Evolutionary conservation across 1,140 invertebrate genomes (phyloP), one percentile per base, ranked within the genome.

Genomic region (Drosophila varians): DNA sequence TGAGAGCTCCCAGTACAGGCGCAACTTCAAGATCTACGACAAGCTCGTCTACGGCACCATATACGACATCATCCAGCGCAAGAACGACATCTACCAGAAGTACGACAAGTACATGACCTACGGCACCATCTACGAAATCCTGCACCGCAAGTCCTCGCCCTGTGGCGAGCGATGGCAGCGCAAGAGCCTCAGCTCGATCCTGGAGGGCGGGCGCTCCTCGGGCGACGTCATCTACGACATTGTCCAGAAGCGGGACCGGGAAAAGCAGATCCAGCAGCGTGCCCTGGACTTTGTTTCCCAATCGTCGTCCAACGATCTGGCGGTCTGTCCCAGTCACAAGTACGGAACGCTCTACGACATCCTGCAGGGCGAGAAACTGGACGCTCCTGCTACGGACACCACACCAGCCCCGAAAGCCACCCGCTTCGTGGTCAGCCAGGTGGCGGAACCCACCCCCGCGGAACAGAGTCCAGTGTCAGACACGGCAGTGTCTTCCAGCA

Each of bases 71-170:
- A 91, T 91, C 12, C 90, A 91, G 64, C 84, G 86, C 18, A 91
- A 91, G 28, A 90, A 90, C 8, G 90, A 91, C 47, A 91, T 91
- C 21, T 91, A 90, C 72, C 84, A 91, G 56, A 91, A 90, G 57
- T 91, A 91, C 43, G 90, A 91, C 52, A 91, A 91, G 34, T 91
- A 91, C 31, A 91, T 91, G 90, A 91, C 90, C 34, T 91, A 91
- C 47, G 90, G 90, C 60, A 91, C 90, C 42, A 91, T 91, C 42
- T 91, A 91, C 53, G 90, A 91, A 46, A 91, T 91, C 57, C 34
- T 91, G 23, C 89, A 91, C 53, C 77, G 90, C 36, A 90, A 90
- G 12, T 56, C 89, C 4, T 60, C 83, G 14, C 58, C 66, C 0
- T 34, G 53, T 14, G 53, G 71, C 52, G 79, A 87, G 2, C 54